Conservation (phyloP, 2,113 vertebrate species). For the Rana temporaria region DNA sequence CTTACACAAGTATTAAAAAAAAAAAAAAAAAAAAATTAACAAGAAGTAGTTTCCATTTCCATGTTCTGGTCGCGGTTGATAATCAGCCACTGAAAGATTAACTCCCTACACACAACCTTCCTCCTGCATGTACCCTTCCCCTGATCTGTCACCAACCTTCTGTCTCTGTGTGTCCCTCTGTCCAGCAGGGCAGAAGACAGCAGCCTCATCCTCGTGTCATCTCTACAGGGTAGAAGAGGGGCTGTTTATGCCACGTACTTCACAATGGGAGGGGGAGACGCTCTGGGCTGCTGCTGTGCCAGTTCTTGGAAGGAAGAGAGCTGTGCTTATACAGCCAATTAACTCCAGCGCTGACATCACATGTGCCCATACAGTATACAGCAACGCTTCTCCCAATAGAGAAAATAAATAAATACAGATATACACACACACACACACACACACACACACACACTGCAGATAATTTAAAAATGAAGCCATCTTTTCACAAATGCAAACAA, state of each 20-base stretch:
- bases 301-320: background rate
- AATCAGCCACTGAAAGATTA: no score
- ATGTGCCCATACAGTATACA: background rate
- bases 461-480: no score
- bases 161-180: background rate
- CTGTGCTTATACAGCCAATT: background rate
- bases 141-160: background rate
- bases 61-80: no score
- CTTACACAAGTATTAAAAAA: no score
- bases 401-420: background rate
- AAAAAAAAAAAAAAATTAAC: no score
- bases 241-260: constrained; percentile 12
- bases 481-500: no score
- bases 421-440: no score
- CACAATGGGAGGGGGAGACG: constrained; percentile 8
- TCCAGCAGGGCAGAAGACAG: no score
- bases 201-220: background rate
- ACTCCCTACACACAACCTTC: no score
- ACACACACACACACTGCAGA: no score
- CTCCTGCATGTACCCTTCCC: background rate
- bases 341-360: background rate
- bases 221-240: background rate
- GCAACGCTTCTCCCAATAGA: background rate
- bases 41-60: no score
- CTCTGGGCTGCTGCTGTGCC: constrained; percentile 12